Conservation (phyloP, 2,113 vertebrate genomes). For the Pygathrix nemaeus region DNA sequence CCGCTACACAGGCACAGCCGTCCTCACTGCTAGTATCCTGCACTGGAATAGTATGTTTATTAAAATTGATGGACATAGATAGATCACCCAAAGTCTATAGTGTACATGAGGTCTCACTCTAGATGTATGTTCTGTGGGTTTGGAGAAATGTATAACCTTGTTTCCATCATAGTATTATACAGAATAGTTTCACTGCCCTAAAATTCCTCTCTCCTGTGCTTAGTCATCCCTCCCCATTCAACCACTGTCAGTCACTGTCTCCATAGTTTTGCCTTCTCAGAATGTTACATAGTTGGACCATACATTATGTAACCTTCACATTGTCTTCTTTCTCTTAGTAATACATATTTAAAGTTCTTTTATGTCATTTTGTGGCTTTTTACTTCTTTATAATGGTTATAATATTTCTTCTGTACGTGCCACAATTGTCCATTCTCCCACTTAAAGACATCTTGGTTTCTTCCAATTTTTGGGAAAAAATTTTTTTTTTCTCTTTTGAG, state of each 20-base stretch:
- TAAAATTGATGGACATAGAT: background rate
- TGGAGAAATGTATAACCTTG: background rate
- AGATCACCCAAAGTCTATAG: background rate
- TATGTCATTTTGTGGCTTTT: background rate
- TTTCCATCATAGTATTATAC: background rate
- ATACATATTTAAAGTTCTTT: background rate
- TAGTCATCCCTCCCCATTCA: background rate
- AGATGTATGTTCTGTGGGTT: background rate
- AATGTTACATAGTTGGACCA: background rate
- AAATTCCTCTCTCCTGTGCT: background rate
- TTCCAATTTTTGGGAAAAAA: background rate
- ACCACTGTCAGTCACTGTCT: background rate
- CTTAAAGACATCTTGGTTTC: background rate
- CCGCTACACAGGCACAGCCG: background rate
- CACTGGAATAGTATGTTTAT: background rate
- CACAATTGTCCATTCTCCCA: background rate
- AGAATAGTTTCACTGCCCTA: background rate
- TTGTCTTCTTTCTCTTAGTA: background rate
- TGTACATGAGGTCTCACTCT: background rate
- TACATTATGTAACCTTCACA: background rate
- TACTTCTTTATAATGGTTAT: background rate
- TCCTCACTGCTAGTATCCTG: background rate
- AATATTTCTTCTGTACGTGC: background rate
- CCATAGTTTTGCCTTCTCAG: conserved; percentile 19
- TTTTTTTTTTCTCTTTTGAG: too few relatives aligned